Evolutionary conservation across 2,888 invertebrate species (phyloP).

Genomic region (Lamellibrachia columna): DNA sequence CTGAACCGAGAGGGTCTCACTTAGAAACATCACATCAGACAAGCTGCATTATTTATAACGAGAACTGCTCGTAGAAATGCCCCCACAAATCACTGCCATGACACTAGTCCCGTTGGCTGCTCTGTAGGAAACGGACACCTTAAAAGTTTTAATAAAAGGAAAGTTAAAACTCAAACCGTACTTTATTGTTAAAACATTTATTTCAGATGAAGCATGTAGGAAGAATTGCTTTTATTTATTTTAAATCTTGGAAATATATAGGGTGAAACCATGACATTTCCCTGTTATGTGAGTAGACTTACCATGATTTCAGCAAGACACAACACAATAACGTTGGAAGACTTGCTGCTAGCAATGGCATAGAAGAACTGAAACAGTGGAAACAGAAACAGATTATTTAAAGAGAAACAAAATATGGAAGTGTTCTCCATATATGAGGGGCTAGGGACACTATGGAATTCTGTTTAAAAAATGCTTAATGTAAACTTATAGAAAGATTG

Average conservation of each 20-base stretch:
- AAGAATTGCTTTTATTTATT: neutral
- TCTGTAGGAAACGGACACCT: no score
- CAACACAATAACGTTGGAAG: slow-evolving; percentile 96
- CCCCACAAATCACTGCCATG: neutral
- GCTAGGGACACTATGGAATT: neutral
- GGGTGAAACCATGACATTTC: neutral
- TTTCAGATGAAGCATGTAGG: neutral
- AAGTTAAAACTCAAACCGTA: no score
- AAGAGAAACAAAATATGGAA: slow-evolving; percentile 24
- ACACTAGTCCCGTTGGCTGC: no score
- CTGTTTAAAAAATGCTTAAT: neutral
- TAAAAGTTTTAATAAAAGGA: no score
- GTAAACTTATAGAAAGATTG: no score
- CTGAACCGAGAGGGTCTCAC: slow-evolving; percentile 65
- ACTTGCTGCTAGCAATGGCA: slow-evolving; percentile 97
- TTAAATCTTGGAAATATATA: neutral
- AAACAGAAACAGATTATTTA: neutral
- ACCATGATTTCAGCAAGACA: slow-evolving; percentile 97
- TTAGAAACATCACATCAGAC: neutral
- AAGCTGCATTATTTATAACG: neutral
- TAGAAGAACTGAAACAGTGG: slow-evolving; percentile 88
- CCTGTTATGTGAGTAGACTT: slow-evolving; percentile 47
- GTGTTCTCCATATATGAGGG: neutral
- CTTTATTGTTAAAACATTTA: no score
- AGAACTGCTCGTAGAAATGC: neutral